Evolutionary conservation across 2,113 vertebrate species (phyloP).

Genomic region (Pleuronectes platessa): DNA sequence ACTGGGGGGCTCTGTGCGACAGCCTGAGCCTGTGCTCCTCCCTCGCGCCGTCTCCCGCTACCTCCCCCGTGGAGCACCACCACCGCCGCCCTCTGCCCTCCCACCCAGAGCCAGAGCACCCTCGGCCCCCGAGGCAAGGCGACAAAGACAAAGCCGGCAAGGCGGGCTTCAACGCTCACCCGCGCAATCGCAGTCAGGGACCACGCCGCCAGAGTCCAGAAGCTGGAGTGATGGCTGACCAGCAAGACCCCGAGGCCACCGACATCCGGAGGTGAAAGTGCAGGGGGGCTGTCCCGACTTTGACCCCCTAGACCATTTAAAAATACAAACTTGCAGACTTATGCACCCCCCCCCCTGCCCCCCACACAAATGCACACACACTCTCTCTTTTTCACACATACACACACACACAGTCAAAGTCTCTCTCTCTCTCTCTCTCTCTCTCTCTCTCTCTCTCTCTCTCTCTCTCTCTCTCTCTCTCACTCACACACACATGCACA

Average conservation of each 20-base stretch:
- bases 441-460: not conserved
- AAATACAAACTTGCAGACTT: constrained; percentile 65
- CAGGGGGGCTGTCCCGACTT: constrained; percentile 54
- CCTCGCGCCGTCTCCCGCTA: constrained; percentile 70
- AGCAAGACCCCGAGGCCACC: constrained; percentile 87
- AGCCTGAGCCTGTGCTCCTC: constrained; percentile 93
- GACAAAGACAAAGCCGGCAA: constrained; percentile 87
- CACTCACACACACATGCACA: constrained; percentile 31
- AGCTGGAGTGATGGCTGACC: constrained; percentile 83
- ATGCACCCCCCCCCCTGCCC: constrained; percentile 37
- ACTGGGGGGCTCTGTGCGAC: constrained; percentile 94
- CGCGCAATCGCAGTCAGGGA: constrained; percentile 81
- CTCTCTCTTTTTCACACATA: constrained; percentile 7
- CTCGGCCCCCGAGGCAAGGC: constrained; percentile 74
- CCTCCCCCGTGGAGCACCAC: constrained; percentile 68
- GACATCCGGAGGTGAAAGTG: constrained; percentile 95
- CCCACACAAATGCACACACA: constrained; percentile 5
- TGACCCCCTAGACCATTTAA: constrained; percentile 49
- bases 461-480: not conserved
- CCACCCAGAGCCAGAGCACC: constrained; percentile 80
- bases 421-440: not conserved
- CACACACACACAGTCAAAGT: constrained; percentile 13
- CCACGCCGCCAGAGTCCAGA: constrained; percentile 85
- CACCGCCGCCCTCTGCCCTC: constrained; percentile 60
- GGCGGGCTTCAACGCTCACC: constrained; percentile 79